phyloP scores from a whole-genome alignment of 2,113 vertebrate genomes.

The Chlamydotis undulata region DNA sequence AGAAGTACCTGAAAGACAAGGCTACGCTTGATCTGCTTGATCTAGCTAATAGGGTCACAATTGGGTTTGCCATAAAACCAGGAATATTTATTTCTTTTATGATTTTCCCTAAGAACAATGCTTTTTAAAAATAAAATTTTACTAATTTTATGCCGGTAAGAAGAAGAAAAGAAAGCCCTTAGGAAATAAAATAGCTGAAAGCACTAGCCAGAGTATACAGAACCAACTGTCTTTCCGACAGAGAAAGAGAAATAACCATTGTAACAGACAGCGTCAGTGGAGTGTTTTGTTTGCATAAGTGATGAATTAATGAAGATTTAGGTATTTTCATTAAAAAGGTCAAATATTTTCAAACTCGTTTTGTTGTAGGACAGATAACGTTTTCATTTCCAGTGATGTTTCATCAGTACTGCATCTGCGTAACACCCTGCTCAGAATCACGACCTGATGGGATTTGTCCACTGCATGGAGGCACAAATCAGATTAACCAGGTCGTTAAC shows the following conservation, averaged over 20 bases:
- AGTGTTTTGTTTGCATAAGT: not conserved
- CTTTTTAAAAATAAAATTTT: not conserved
- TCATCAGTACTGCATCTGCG: not conserved
- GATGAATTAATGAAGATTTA: not conserved
- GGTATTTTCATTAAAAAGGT: not conserved
- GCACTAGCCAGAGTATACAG: not conserved
- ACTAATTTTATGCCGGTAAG: not conserved
- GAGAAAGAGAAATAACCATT: not conserved
- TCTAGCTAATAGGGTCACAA: not conserved
- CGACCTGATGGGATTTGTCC: not conserved
- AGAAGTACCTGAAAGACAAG: not conserved
- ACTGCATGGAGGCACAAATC: not conserved
- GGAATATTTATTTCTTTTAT: not conserved
- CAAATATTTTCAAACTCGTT: not conserved
- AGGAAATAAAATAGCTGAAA: not conserved
- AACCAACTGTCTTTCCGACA: not conserved
- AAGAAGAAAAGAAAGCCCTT: not conserved
- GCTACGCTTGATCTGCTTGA: not conserved
- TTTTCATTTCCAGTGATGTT: not conserved
- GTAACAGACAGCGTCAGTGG: not conserved
- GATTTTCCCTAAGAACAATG: not conserved
- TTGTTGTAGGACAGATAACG: not conserved
- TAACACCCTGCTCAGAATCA: not conserved
- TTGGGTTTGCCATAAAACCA: not conserved
- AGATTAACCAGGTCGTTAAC: not conserved